These are phyloP conservation scores for Neodiprion pinetum DNA, from an alignment of 1,140 invertebrate genomes.

Conservation along the genomic window DNA sequence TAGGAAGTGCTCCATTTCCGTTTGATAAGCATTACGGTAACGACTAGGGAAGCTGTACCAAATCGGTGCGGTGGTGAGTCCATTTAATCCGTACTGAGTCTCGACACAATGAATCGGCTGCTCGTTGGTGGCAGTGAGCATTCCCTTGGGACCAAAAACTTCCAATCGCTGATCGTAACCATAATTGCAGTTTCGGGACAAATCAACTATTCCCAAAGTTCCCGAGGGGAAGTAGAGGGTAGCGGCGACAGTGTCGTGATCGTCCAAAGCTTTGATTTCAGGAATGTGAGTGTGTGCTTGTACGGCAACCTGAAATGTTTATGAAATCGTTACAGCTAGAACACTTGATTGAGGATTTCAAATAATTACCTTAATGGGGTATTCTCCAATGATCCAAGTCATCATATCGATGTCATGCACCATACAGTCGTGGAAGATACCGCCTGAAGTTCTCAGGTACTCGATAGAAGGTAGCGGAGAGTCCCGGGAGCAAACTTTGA, in stretches of 20 bases:
- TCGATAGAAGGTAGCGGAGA: constrained; percentile 68
- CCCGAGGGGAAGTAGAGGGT: constrained; percentile 71
- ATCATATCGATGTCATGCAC: constrained; percentile 76
- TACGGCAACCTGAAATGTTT: constrained; percentile 58
- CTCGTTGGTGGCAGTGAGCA: constrained; percentile 67
- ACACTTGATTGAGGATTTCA: not conserved
- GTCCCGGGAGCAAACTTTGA: constrained; percentile 71
- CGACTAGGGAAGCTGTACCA: constrained; percentile 71
- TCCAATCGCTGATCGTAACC: constrained; percentile 78
- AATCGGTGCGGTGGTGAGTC: constrained; percentile 62
- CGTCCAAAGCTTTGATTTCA: constrained; percentile 67
- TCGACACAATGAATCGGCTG: constrained; percentile 61
- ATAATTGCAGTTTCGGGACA: constrained; percentile 68
- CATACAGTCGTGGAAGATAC: constrained; percentile 77
- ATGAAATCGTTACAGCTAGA: not conserved
- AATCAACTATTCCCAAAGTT: constrained; percentile 69
- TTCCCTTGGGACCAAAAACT: constrained; percentile 69
- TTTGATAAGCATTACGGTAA: constrained; percentile 66
- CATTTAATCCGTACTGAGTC: constrained; percentile 52
- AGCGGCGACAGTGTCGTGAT: constrained; percentile 72
- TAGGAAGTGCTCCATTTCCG: constrained; percentile 72
- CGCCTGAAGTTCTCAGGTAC: constrained; percentile 71
- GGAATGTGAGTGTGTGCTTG: constrained; percentile 64
- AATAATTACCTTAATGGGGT: constrained; percentile 57
- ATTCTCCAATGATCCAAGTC: constrained; percentile 69